Conservation (phyloP, 2,113 vertebrate species). For the Meleagris gallopavo region DNA sequence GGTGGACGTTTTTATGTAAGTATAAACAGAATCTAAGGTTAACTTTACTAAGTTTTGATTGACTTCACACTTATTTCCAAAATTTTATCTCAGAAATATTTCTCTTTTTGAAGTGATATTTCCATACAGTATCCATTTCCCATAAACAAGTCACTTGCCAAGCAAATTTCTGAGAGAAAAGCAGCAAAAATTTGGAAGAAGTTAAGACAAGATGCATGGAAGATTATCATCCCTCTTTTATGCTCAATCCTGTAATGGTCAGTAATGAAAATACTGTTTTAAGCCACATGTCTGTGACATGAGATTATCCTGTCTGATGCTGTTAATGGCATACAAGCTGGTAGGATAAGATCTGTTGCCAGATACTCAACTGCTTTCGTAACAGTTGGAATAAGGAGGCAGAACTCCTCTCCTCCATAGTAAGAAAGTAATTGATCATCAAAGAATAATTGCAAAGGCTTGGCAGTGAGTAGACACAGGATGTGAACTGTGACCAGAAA, state of each 20-base stretch:
- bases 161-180: neutral
- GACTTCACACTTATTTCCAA: neutral
- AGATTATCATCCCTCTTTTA: neutral
- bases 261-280: neutral
- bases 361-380: neutral
- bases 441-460: neutral
- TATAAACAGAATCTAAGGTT: neutral
- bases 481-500: neutral
- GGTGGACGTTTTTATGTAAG: neutral
- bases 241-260: rapidly evolving
- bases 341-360: neutral
- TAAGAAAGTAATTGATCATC: neutral
- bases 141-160: neutral
- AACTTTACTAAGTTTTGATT: neutral
- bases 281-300: neutral
- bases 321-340: neutral
- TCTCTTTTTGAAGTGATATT: neutral
- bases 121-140: neutral
- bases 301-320: neutral
- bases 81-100: neutral
- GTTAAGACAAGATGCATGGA: neutral
- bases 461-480: neutral
- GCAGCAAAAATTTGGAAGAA: neutral
- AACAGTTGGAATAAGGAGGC: neutral
- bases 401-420: neutral